phyloP scores from a whole-genome alignment of 2,113 vertebrate genomes.

The Hydrochoerus hydrochaeris region DNA sequence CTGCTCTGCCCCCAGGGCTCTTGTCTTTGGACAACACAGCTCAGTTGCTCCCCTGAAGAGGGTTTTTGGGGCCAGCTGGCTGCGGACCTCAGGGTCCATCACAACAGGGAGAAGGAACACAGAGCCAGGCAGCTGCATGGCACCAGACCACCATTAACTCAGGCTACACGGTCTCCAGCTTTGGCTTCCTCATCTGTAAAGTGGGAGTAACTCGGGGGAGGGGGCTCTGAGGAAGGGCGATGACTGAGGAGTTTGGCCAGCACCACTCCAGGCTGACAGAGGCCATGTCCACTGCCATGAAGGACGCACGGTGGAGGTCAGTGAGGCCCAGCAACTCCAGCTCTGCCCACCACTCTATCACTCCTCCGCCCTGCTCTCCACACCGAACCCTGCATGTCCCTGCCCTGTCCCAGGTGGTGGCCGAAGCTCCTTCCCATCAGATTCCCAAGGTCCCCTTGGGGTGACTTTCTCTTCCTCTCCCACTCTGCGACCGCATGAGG shows the following conservation, averaged over 20 bases:
- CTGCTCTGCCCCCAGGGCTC: neutral
- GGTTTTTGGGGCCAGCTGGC: neutral
- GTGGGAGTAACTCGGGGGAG: neutral
- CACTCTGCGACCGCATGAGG: neutral
- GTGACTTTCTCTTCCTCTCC: neutral
- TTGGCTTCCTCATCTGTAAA: neutral
- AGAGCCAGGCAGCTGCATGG: neutral
- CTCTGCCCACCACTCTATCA: no score
- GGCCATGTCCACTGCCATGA: fast-evolving
- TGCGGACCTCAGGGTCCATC: neutral
- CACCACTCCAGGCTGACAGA: neutral
- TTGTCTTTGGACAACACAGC: neutral
- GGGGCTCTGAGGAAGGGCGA: neutral
- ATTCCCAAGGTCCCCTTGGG: neutral
- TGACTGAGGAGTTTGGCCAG: neutral
- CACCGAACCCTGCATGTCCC: no score
- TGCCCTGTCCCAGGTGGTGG: neutral
- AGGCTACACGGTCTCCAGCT: neutral
- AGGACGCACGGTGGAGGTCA: neutral
- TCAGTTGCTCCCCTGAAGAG: neutral
- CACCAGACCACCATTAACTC: neutral
- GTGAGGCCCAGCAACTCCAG: neutral
- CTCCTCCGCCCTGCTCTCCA: neutral
- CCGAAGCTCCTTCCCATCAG: neutral
- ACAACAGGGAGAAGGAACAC: neutral